Evolutionary conservation across 2,113 vertebrate genomes (phyloP), one percentile per base, ranked within the genome.

Genomic region (Eublepharis macularius): DNA sequence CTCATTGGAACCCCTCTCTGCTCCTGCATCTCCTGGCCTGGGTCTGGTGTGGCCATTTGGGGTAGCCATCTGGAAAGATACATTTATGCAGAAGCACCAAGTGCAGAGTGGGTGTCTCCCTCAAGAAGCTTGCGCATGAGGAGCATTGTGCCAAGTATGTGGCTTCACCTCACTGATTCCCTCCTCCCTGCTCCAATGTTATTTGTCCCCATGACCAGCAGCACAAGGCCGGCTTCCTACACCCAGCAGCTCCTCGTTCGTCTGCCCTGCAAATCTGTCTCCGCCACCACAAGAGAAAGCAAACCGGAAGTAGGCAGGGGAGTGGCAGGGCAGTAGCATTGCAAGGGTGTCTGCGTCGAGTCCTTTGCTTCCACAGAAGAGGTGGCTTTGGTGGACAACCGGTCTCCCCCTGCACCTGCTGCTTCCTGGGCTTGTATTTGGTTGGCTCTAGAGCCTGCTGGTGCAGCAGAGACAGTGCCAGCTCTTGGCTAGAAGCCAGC

Each of bases 261-360:
- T 9, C 26, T 2, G 49, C 13, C 10, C 19, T 1, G 39, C 41
- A 39, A 7, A 10, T 6, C 41, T 16, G 17, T 6, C 16, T 43
- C 10, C n/a, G 1, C 34, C 21, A 17, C 26, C 1, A 2, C 24
- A 1, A 5, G 76, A 63, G 63, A 36, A 24, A 36, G 32, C 16
- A 60, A 8, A 29, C 1, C 2, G 32, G 45, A 21, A 32, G 29
- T 5, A 9, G 2, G 16, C 4, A 26, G 4, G 1, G 1, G n/a
- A 36, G 41, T 14, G n/a, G 24, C 26, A 9, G 14, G 79, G 8
- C 57, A 32, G 43, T 8, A n/a, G 19, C 19, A 1, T 34, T 21
- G 29, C 17, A 2, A 32, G 5, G 6, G 76, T 13, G 36, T 5
- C 78, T 41, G n/a, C n/a, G 8, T 47, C 1, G 24, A 29, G 21